phyloP scores from a whole-genome alignment of 2,888 invertebrate species.

The Odontocerum albicorne region DNA sequence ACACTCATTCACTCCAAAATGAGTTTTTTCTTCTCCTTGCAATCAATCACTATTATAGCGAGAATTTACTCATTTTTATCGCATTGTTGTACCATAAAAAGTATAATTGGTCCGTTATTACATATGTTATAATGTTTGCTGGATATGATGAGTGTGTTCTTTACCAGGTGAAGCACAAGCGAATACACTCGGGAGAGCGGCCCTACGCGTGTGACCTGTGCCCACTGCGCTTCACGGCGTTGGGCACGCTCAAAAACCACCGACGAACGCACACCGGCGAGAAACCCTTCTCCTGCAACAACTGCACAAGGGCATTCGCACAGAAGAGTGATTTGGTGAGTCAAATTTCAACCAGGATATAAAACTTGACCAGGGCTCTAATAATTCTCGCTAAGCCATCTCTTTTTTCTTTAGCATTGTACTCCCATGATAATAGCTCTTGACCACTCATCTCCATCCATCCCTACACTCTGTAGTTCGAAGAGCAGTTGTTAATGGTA shows the following conservation, averaged over 20 bases:
- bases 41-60: too few relatives aligned
- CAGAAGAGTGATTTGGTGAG: conserved; percentile 46
- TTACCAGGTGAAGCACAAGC: conserved; percentile 43
- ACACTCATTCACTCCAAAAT: too few relatives aligned
- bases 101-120: too few relatives aligned
- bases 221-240: conserved; percentile 46
- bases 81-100: too few relatives aligned
- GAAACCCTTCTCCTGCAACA: conserved; percentile 44
- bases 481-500: not conserved
- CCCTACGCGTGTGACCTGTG: conserved; percentile 49
- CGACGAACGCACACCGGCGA: conserved; percentile 49
- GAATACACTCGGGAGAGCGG: conserved; percentile 49
- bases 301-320: conserved; percentile 45
- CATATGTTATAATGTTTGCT: not conserved
- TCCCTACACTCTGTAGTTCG: too few relatives aligned
- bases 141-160: not conserved
- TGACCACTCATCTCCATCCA: too few relatives aligned
- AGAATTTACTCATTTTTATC: too few relatives aligned
- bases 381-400: not conserved
- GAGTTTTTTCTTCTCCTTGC: too few relatives aligned
- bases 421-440: too few relatives aligned
- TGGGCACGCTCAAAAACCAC: conserved; percentile 49
- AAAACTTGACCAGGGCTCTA: not conserved
- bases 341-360: not conserved
- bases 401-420: not conserved